Percentiles rank a stretch among this genome's conserved stretches.
Evolutionary conservation across 2,888 invertebrate genomes (phyloP).

Genomic region (Caradrina clavipalpis): DNA sequence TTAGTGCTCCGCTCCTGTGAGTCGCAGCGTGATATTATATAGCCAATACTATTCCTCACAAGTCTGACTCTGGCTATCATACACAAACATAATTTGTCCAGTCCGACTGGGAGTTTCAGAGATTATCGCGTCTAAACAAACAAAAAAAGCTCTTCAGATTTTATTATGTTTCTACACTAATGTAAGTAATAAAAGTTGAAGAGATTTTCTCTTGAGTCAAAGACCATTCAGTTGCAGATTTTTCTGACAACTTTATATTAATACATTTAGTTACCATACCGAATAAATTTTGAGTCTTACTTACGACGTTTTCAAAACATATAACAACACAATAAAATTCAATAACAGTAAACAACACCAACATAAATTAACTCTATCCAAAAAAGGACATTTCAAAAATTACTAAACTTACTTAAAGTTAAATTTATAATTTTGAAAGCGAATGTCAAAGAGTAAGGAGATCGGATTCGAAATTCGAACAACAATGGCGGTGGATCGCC

Average conservation of each 20-base stretch:
- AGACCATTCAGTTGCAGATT: too few relatives aligned
- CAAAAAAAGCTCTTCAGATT: neutral
- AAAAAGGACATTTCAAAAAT: conserved; percentile 71
- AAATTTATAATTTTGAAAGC: conserved; percentile 86
- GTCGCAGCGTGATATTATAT: too few relatives aligned
- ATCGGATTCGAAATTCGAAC: conserved; percentile 79
- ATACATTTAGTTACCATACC: neutral
- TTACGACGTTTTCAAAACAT: conserved; percentile 1
- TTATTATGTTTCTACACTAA: too few relatives aligned
- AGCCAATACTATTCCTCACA: too few relatives aligned
- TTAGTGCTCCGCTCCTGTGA: too few relatives aligned
- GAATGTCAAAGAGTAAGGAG: conserved; percentile 85
- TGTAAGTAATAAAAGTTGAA: too few relatives aligned
- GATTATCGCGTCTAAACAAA: too few relatives aligned
- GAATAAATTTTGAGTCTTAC: neutral
- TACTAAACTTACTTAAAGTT: conserved; percentile 82
- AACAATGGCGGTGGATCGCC: conserved; percentile 83
- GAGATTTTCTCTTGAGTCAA: too few relatives aligned
- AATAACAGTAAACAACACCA: conserved; percentile 58
- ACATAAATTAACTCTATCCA: conserved; percentile 57
- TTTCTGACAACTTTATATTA: too few relatives aligned
- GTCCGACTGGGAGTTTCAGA: too few relatives aligned
- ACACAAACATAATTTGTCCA: too few relatives aligned
- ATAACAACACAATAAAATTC: conserved; percentile 41
- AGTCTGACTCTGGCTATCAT: too few relatives aligned